Conservation (phyloP, 2,888 invertebrate genomes). For the Aleiodes testaceus region DNA sequence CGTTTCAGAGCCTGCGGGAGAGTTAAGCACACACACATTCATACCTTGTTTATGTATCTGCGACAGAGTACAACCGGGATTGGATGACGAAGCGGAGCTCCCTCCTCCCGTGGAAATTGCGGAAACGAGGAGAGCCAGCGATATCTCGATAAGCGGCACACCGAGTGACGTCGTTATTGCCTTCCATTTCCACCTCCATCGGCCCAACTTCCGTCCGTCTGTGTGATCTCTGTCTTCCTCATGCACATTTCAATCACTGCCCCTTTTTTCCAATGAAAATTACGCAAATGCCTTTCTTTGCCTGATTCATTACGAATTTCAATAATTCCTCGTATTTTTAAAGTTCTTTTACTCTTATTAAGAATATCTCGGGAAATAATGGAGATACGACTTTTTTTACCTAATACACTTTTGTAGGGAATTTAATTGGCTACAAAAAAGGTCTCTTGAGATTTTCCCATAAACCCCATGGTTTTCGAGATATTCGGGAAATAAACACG, state of each 20-base stretch:
- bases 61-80: conserved; percentile 28
- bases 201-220: conserved; percentile 63
- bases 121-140: conserved; percentile 67
- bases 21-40: conserved; percentile 2
- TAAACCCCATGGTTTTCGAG: too few relatives aligned
- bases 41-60: neutral
- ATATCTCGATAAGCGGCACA: conserved; percentile 70
- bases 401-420: too few relatives aligned
- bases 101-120: conserved; percentile 56
- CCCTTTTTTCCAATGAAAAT: neutral
- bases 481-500: too few relatives aligned
- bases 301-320: too few relatives aligned
- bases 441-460: too few relatives aligned
- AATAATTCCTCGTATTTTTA: too few relatives aligned
- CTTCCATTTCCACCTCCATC: conserved; percentile 71
- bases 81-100: conserved; percentile 10
- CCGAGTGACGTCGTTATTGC: conserved; percentile 69
- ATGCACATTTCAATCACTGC: neutral
- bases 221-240: conserved; percentile 63
- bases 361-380: too few relatives aligned
- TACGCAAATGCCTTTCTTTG: neutral
- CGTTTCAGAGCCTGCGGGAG: conserved; percentile 17
- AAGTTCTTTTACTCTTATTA: too few relatives aligned
- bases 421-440: too few relatives aligned
- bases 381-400: too few relatives aligned